Evolutionary conservation across 2,888 invertebrate genomes (phyloP), one percentile per base, ranked within the genome.

Genomic region (Microdon myrmicae): DNA sequence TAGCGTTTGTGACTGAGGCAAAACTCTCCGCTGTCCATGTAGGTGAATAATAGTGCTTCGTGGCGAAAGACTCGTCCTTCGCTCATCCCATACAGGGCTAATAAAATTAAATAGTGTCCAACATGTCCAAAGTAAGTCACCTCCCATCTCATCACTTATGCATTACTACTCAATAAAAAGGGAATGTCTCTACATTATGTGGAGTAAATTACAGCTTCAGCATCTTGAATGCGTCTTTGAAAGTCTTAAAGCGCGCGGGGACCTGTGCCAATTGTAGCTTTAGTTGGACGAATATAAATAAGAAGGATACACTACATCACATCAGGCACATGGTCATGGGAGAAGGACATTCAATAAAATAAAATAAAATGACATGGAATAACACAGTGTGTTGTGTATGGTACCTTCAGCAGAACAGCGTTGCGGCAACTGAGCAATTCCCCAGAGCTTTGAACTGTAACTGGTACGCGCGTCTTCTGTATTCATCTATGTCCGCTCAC

Each of bases 101-200:
- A 64, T 64, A 64, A 64, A 58, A 64, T n/a, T n/a, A n/a, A n/a
- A n/a, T n/a, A n/a, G n/a, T n/a, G n/a, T n/a, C n/a, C n/a, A n/a
- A n/a, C n/a, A n/a, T n/a, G n/a, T n/a, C n/a, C n/a, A 38, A 51
- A 47, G 28, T n/a, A 64, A 53, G 43, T 64, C 58, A 64, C 58
- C 64, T 58, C 58, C 64, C 58, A 43, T 51, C 56, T 64, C 64
- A 64, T 64, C 58, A 64, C 64, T 64, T 64, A 64, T 64, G 64
- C 43, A 64, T 64, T 43, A 37, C 37, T 20, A 51, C 9, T 41
- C 43, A 64, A 64, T 64, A 64, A 64, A n/a, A 56, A 58, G 41
- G 51, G 53, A 58, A 64, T 55, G 47, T 39, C 47, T 22, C 47
- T n/a, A n/a, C 47, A 47, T 64, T 47, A 58, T 64, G 56, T 58